These are phyloP conservation scores for Solenopsis invicta DNA, from an alignment of 1,140 invertebrate genomes.

Conservation along the genomic window DNA sequence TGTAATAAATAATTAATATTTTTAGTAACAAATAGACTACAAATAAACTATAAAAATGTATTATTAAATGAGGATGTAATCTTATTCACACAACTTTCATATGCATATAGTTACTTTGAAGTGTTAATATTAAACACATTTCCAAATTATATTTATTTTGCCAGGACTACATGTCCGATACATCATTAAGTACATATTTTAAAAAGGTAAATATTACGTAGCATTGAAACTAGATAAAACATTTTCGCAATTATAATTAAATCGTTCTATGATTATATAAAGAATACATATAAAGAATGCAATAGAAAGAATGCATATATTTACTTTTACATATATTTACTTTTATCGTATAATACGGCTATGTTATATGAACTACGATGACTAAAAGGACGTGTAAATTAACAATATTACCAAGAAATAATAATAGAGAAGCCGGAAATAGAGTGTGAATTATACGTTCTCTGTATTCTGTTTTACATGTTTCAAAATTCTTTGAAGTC, in stretches of 20 bases:
- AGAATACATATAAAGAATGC: too few relatives aligned
- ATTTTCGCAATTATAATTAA: not conserved
- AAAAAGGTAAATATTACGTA: constrained; percentile 7
- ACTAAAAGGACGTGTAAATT: too few relatives aligned
- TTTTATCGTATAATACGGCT: not conserved
- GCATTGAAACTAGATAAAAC: not conserved
- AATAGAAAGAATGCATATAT: not conserved
- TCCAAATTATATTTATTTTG: too few relatives aligned
- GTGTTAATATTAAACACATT: too few relatives aligned
- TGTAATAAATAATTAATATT: too few relatives aligned
- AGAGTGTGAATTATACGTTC: not conserved
- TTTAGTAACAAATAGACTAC: too few relatives aligned
- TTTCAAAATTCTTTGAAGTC: constrained; percentile 1
- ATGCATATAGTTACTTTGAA: too few relatives aligned
- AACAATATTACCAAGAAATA: not conserved
- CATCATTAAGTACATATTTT: constrained; percentile 40
- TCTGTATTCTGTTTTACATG: not conserved
- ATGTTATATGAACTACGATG: too few relatives aligned
- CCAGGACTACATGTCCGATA: too few relatives aligned
- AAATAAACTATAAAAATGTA: too few relatives aligned
- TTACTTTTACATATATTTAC: not conserved
- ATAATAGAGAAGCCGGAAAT: not conserved
- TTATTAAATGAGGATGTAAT: too few relatives aligned
- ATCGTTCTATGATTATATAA: not conserved
- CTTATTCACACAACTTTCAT: too few relatives aligned